Conservation (phyloP, 2,113 vertebrate genomes). For the Tragelaphus scriptus region DNA sequence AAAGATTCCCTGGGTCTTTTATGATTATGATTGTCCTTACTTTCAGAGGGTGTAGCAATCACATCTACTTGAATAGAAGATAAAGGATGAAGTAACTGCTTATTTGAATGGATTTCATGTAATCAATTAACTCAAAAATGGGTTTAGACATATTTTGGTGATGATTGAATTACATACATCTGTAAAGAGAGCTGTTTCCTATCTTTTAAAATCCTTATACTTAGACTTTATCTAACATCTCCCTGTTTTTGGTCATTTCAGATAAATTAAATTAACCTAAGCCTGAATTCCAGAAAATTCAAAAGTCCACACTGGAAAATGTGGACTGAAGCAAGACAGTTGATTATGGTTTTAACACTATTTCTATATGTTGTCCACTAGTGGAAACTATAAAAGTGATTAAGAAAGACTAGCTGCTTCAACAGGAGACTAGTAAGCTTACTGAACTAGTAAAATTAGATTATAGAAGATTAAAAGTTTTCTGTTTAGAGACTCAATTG, state of each 20-base stretch:
- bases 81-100: not conserved
- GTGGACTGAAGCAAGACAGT: accelerated
- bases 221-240: not conserved
- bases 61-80: not conserved
- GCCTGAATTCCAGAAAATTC: not conserved
- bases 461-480: not conserved
- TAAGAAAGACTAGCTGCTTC: not conserved
- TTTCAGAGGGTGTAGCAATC: not conserved
- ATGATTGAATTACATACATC: not conserved
- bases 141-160: not conserved
- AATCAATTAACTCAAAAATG: not conserved
- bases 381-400: not conserved
- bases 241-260: not conserved
- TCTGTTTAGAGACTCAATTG: not conserved
- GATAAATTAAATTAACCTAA: not conserved
- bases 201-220: not conserved
- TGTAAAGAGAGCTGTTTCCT: not conserved
- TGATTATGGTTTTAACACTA: not conserved
- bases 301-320: not conserved
- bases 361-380: not conserved
- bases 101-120: not conserved
- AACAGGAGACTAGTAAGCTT: not conserved
- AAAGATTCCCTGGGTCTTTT: not conserved
- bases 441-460: not conserved
- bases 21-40: not conserved